phyloP scores from a whole-genome alignment of 2,888 invertebrate genomes.

The Heteropelma amictum region DNA sequence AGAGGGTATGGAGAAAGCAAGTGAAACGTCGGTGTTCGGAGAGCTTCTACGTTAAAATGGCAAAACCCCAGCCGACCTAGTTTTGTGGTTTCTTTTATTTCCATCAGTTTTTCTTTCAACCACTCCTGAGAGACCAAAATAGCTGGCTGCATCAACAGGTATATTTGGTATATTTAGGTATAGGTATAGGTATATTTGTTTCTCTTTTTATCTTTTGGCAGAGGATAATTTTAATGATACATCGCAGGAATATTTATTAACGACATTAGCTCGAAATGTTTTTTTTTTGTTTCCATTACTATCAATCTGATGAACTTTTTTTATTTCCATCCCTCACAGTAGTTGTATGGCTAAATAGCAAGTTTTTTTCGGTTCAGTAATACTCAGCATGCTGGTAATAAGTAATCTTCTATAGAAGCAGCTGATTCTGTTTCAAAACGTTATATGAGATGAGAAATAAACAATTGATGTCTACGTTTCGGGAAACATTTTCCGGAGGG shows the following conservation, averaged over 20 bases:
- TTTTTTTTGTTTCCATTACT: not conserved
- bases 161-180: constrained; percentile 35
- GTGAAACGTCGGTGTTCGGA: constrained; percentile 24
- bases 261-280: not conserved
- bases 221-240: constrained; percentile 26
- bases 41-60: constrained; percentile 47
- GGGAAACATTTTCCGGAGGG: too few relatives aligned
- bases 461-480: too few relatives aligned
- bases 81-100: constrained; percentile 23
- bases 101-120: constrained; percentile 14
- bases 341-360: too few relatives aligned
- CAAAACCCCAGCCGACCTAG: constrained; percentile 42
- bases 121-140: constrained; percentile 45
- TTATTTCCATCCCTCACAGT: too few relatives aligned
- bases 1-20: constrained; percentile 11
- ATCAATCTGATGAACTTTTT: not conserved
- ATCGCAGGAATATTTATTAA: not conserved
- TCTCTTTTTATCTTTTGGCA: not conserved
- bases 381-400: too few relatives aligned
- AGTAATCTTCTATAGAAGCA: too few relatives aligned
- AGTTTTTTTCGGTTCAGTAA: too few relatives aligned
- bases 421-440: too few relatives aligned
- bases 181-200: too few relatives aligned
- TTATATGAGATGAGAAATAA: too few relatives aligned
- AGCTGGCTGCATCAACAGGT: constrained; percentile 42